phyloP scores from a whole-genome alignment of 2,113 vertebrate genomes.

The Tenebrosternarchus preto region DNA sequence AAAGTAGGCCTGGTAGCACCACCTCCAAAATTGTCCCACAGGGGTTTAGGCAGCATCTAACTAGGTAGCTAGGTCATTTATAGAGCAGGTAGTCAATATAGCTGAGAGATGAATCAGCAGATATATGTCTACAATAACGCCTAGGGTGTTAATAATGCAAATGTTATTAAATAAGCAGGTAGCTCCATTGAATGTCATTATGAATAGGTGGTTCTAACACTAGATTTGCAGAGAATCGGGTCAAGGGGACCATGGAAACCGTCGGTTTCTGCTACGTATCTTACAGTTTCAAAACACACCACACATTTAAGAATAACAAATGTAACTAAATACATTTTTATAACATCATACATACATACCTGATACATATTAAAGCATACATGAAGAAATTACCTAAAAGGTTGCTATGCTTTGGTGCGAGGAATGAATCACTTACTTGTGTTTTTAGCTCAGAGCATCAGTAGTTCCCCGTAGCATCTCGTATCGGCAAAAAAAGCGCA shows the following conservation, averaged over 20 bases:
- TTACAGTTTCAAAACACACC: background rate
- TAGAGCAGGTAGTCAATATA: too few relatives aligned
- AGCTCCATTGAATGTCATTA: background rate
- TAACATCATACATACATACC: too few relatives aligned
- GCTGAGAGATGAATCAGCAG: background rate
- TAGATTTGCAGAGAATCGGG: background rate
- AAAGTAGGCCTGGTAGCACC: too few relatives aligned
- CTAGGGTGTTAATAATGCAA: background rate
- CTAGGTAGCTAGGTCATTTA: too few relatives aligned
- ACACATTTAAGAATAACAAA: too few relatives aligned
- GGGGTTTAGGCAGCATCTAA: too few relatives aligned
- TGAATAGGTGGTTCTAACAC: background rate
- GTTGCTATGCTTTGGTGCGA: too few relatives aligned
- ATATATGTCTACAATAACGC: background rate
- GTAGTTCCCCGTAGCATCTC: background rate
- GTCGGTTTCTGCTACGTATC: background rate
- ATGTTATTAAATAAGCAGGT: background rate
- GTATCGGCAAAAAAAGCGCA: background rate
- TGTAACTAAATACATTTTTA: background rate
- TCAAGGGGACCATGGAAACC: conserved; percentile 22
- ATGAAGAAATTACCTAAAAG: background rate
- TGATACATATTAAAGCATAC: background rate
- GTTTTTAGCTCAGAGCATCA: background rate
- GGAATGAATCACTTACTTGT: background rate
- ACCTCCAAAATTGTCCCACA: too few relatives aligned